Evolutionary conservation across 2,888 invertebrate species (phyloP).

Genomic region (Bombylius discolor): DNA sequence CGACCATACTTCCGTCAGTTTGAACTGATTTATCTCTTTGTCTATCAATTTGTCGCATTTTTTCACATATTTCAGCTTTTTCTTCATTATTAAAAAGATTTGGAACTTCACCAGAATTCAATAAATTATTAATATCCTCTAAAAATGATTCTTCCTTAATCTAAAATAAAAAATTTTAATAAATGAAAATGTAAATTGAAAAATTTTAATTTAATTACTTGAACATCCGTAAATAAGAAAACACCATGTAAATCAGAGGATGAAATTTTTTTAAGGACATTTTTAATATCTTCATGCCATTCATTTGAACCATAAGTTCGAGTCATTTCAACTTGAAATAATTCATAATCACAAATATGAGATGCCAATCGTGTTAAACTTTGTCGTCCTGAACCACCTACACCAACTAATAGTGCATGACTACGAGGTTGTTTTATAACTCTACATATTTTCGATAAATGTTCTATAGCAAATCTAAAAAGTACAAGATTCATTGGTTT

Average conservation of each 20-base stretch:
- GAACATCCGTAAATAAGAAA: slow-evolving; percentile 82
- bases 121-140: slow-evolving; percentile 83
- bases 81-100: slow-evolving; percentile 79
- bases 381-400: slow-evolving; percentile 88
- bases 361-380: slow-evolving; percentile 79
- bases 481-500: slow-evolving; percentile 93
- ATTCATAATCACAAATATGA: slow-evolving; percentile 88
- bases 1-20: slow-evolving; percentile 85
- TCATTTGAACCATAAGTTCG: slow-evolving; percentile 69
- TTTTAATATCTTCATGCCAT: slow-evolving; percentile 87
- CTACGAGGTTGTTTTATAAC: slow-evolving; percentile 85
- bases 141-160: slow-evolving; percentile 87
- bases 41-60: slow-evolving; percentile 81
- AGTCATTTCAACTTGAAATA: slow-evolving; percentile 85
- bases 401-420: slow-evolving; percentile 80
- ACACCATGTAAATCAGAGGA: slow-evolving; percentile 76
- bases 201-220: slow-evolving; percentile 40
- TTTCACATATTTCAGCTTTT: slow-evolving; percentile 80
- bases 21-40: slow-evolving; percentile 73
- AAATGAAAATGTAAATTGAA: slow-evolving; percentile 4
- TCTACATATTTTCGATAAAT: slow-evolving; percentile 79
- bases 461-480: slow-evolving; percentile 89
- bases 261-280: slow-evolving; percentile 64
- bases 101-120: slow-evolving; percentile 89
- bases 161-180: slow-evolving; percentile 29